Evolutionary conservation across 2,888 invertebrate genomes (phyloP).

Genomic region (Cactoblastis cactorum): DNA sequence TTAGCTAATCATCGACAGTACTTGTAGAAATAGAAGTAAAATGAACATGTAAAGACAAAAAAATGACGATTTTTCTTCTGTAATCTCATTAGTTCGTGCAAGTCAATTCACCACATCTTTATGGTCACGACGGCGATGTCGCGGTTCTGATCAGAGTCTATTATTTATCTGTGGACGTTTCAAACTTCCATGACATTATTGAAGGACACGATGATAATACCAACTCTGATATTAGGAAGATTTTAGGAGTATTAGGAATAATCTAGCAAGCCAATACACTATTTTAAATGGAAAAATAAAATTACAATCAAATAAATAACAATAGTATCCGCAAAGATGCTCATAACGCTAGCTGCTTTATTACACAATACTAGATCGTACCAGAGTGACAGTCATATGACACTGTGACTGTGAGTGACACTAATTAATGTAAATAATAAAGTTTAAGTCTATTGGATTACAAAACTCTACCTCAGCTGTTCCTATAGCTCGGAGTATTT

Average conservation of each 20-base stretch:
- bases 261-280: background rate
- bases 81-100: background rate
- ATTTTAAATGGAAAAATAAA: no score
- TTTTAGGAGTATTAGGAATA: no score
- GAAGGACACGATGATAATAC: background rate
- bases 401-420: no score
- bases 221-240: background rate
- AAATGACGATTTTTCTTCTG: background rate
- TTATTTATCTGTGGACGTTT: constrained; percentile 6
- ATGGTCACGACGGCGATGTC: constrained; percentile 8
- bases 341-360: no score
- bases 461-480: no score
- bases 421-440: no score
- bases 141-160: background rate
- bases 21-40: background rate
- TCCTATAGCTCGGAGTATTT: no score
- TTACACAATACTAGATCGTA: no score
- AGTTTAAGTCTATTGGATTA: no score
- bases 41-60: background rate
- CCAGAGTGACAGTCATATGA: no score
- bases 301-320: no score
- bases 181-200: constrained; percentile 1
- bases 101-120: constrained; percentile 2
- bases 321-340: no score
- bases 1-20: background rate